Evolutionary conservation across 2,113 vertebrate species (phyloP).

Genomic region (Proterorhinus semilunaris): DNA sequence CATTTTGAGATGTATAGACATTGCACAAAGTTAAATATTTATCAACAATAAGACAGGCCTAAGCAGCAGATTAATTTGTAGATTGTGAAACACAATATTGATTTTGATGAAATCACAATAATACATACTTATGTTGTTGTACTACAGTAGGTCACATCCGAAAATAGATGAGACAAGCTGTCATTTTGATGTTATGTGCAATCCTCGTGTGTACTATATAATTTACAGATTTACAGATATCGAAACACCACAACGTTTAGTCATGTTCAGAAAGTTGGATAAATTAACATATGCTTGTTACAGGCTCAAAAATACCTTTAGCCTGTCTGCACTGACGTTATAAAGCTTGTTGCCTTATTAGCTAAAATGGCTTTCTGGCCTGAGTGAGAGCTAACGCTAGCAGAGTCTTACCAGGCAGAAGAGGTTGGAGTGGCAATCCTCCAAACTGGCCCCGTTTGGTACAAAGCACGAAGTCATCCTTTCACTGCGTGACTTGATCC

Average conservation of each 20-base stretch:
- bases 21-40: conserved; percentile 9
- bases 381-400: conserved; percentile 56
- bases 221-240: conserved; percentile 5
- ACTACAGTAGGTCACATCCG: not conserved
- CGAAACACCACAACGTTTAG: not conserved
- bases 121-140: not conserved
- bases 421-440: conserved; percentile 99
- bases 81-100: conserved; percentile 3
- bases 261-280: conserved; percentile 50
- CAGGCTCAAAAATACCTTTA: conserved; percentile 69
- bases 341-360: conserved; percentile 73
- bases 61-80: conserved; percentile 25
- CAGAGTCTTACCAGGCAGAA: conserved; percentile 96
- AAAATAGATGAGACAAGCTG: not conserved
- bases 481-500: conserved; percentile 87
- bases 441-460: conserved; percentile 99
- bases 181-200: conserved; percentile 13
- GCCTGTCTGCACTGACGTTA: conserved; percentile 71
- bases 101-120: not conserved
- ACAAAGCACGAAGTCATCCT: conserved; percentile 99
- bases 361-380: conserved; percentile 78
- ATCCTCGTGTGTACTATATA: conserved; percentile 34
- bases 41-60: conserved; percentile 1
- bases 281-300: conserved; percentile 51
- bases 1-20: conserved; percentile 13